Conservation (phyloP, 2,888 invertebrate species). For the Brachyopa scutellaris region DNA sequence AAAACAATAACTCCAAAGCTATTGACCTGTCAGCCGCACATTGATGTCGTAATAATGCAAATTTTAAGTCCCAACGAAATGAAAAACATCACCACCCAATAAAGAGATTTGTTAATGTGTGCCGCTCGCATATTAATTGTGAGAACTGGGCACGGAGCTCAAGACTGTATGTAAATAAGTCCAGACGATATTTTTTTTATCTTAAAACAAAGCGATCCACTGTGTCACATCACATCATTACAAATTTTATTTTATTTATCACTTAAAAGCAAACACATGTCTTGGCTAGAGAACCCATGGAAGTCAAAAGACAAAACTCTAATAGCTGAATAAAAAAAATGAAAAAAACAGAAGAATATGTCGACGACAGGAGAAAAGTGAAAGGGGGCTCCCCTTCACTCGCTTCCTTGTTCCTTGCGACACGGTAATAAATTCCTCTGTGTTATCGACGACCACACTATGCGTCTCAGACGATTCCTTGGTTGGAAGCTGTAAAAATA, state of each 20-base stretch:
- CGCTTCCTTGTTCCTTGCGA: constrained; percentile 67
- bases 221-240: constrained; percentile 47
- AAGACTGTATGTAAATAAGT: constrained; percentile 22
- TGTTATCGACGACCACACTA: constrained; percentile 61
- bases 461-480: constrained; percentile 24
- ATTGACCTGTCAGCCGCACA: constrained; percentile 32
- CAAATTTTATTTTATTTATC: constrained; percentile 58
- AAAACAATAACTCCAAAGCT: constrained; percentile 9
- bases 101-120: constrained; percentile 40
- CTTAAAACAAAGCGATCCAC: constrained; percentile 47
- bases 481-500: constrained; percentile 57
- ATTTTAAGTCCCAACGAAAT: constrained; percentile 10
- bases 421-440: constrained; percentile 61
- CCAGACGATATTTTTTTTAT: constrained; percentile 26
- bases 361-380: too few species aligned
- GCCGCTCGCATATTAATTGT: constrained; percentile 41
- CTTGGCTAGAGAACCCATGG: constrained; percentile 34
- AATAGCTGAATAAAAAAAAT: constrained; percentile 25
- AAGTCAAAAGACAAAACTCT: constrained; percentile 35
- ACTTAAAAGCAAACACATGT: constrained; percentile 70
- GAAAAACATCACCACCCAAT: constrained; percentile 42
- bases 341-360: too few species aligned
- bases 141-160: constrained; percentile 10
- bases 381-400: constrained; percentile 39
- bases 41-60: constrained; percentile 37